Evolutionary conservation across 1,140 invertebrate species (phyloP).

Genomic region (Laupala kohalensis): DNA sequence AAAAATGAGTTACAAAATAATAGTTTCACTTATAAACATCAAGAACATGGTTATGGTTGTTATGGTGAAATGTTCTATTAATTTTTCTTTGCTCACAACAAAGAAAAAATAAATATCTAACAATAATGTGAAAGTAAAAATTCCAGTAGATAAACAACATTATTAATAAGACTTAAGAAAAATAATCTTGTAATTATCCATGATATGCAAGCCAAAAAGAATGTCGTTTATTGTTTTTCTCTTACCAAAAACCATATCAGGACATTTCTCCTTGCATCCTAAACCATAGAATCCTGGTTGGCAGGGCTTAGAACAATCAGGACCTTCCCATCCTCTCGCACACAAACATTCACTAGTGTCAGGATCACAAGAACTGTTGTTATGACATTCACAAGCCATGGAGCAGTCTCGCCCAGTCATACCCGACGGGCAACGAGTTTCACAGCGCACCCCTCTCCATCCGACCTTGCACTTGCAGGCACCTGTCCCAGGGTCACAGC

Average conservation of each 20-base stretch:
- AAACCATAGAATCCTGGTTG: conserved; percentile 62
- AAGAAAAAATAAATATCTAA: no score
- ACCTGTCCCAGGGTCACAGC: conserved; percentile 70
- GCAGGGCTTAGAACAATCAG: conserved; percentile 61
- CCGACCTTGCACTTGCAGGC: conserved; percentile 66
- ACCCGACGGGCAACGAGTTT: conserved; percentile 65
- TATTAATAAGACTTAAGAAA: no score
- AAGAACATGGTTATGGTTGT: no score
- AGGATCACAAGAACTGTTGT: conserved; percentile 77
- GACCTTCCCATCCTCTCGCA: conserved; percentile 68
- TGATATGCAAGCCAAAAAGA: no score
- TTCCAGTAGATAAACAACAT: no score
- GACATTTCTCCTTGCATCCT: conserved; percentile 68
- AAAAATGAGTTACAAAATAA: not conserved
- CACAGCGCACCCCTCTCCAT: conserved; percentile 68
- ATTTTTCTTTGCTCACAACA: no score
- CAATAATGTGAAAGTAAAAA: no score
- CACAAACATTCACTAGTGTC: conserved; percentile 69
- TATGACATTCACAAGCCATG: conserved; percentile 63
- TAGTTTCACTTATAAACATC: no score
- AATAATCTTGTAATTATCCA: no score
- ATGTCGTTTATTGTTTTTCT: no score
- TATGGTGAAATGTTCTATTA: no score
- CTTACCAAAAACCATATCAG: conserved; percentile 45
- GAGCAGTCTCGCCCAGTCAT: conserved; percentile 66